A percentile compares a stretch with the other conserved stretches of the same genome.
These are phyloP conservation scores for Stercorarius parasiticus DNA, from an alignment of 2,113 vertebrate species.

Conservation along the genomic window DNA sequence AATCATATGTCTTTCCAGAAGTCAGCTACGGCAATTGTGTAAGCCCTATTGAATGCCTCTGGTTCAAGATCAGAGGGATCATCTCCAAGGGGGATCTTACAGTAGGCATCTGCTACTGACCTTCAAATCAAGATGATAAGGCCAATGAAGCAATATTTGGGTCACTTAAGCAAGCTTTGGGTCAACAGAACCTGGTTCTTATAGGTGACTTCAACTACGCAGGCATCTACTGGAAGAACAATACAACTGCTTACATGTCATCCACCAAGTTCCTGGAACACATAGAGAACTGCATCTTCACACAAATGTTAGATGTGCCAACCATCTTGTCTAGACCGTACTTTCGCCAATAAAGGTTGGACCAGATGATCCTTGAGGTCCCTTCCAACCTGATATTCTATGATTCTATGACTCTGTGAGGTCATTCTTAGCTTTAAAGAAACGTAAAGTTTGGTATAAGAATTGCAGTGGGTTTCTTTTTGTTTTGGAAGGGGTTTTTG, in stretches of 20 bases:
- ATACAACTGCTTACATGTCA: not conserved
- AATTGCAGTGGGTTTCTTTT: not conserved
- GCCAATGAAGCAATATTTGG: not conserved
- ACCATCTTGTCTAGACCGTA: not conserved
- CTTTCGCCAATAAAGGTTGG: not conserved
- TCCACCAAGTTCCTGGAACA: not conserved
- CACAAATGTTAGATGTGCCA: not conserved
- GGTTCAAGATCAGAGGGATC: not conserved
- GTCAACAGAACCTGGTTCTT: not conserved
- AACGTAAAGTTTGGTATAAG: not conserved
- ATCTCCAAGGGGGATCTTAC: not conserved
- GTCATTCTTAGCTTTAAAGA: not conserved
- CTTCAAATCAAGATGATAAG: not conserved
- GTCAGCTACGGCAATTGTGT: not conserved
- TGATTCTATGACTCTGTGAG: not conserved
- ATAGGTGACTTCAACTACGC: not conserved
- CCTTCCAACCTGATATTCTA: not conserved
- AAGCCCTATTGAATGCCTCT: not conserved
- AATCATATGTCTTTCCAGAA: not conserved
- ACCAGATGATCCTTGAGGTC: not conserved
- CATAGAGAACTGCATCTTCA: not conserved
- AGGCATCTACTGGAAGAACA: not conserved
- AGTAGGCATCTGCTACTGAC: not conserved
- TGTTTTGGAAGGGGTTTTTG: accelerated
- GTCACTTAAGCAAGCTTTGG: not conserved